Conservation (phyloP, 2,113 vertebrate species). For the Silurus meridionalis region DNA sequence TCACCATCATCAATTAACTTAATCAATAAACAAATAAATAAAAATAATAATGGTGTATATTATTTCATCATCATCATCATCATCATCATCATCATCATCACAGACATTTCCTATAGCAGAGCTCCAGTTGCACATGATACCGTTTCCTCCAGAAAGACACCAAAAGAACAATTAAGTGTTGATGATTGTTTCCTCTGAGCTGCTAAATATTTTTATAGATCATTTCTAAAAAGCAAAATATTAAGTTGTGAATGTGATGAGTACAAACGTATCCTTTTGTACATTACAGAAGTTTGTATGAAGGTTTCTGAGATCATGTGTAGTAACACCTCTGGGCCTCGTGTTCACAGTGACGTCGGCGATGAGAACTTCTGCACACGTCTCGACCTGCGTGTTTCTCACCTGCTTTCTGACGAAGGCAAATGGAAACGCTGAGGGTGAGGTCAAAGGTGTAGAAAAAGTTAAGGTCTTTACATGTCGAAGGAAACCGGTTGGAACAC, state of each 20-base stretch:
- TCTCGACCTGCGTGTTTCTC: slow-evolving; percentile 12
- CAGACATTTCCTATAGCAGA: no score
- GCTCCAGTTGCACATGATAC: no score
- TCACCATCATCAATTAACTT: no score
- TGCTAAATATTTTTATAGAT: no score
- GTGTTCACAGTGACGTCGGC: neutral
- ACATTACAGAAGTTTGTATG: no score
- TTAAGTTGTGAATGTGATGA: no score
- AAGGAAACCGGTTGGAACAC: neutral
- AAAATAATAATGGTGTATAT: no score
- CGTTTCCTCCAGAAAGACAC: neutral
- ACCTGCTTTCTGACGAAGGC: slow-evolving; percentile 22
- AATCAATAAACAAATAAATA: no score
- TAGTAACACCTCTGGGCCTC: neutral
- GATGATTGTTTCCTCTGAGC: neutral
- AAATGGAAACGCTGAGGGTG: slow-evolving; percentile 49
- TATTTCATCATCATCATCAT: no score
- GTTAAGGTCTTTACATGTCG: neutral
- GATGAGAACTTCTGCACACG: slow-evolving; percentile 12
- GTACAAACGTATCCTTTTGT: no score
- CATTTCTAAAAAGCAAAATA: no score
- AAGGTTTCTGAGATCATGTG: neutral
- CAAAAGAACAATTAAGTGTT: neutral
- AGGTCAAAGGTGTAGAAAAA: neutral
- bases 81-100: no score